Conservation (phyloP, 2,888 invertebrate species). For the Eubasilissa splendida region DNA sequence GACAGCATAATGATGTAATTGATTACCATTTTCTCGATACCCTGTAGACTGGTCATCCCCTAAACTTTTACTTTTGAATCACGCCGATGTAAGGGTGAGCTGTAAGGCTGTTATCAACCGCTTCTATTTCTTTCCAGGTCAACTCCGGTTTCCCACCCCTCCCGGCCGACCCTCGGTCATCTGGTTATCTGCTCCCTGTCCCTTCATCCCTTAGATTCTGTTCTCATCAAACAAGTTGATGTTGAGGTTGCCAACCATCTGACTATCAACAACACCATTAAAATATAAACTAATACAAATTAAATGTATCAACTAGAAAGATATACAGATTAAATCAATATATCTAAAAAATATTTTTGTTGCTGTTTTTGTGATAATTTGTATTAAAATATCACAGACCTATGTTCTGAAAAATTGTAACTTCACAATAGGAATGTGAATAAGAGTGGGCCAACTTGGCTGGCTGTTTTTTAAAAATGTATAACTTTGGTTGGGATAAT, state of each 20-base stretch:
- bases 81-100: constrained; percentile 3
- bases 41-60: neutral
- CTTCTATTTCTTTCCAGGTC: constrained; percentile 14
- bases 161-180: constrained; percentile 16
- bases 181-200: constrained; percentile 13
- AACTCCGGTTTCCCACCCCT: neutral
- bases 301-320: too few species aligned
- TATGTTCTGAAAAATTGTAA: too few species aligned
- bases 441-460: too few species aligned
- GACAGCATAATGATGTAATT: neutral
- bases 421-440: too few species aligned
- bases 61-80: neutral
- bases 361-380: too few species aligned
- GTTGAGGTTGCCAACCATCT: neutral
- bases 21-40: neutral
- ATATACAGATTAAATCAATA: too few species aligned
- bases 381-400: too few species aligned
- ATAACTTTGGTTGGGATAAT: too few species aligned
- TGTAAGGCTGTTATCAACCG: neutral
- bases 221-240: constrained; percentile 16
- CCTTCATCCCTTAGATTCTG: constrained; percentile 31
- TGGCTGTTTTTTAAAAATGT: too few species aligned
- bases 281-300: too few species aligned
- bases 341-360: too few species aligned
- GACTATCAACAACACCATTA: neutral